Percentiles rank a stretch among this genome's conserved stretches.
These are phyloP conservation scores for Alitta virens DNA, from an alignment of 2,888 invertebrate species.

Conservation along the genomic window DNA sequence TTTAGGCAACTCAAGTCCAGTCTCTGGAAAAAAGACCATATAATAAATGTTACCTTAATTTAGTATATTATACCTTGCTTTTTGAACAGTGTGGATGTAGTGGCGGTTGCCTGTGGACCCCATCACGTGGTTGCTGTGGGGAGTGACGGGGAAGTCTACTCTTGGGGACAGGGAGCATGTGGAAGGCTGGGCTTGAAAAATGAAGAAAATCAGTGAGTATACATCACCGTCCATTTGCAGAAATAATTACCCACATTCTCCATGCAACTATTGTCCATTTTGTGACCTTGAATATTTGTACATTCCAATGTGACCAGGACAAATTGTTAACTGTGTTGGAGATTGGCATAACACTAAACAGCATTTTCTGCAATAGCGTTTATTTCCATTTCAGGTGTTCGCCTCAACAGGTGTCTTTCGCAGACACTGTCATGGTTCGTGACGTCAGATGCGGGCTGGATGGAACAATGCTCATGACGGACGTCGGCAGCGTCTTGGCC, in stretches of 20 bases:
- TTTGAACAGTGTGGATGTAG: constrained; percentile 63
- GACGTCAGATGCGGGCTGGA: constrained; percentile 66
- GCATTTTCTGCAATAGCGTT: no score
- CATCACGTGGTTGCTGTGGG: constrained; percentile 68
- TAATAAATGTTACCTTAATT: no score
- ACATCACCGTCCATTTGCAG: no score
- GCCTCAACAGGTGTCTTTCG: constrained; percentile 58
- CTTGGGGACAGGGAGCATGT: constrained; percentile 67
- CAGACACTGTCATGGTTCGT: constrained; percentile 60
- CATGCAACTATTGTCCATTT: no score
- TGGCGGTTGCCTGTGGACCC: constrained; percentile 64
- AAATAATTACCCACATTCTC: no score
- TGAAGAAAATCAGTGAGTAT: constrained; percentile 59
- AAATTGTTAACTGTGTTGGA: no score
- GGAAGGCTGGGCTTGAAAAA: constrained; percentile 66
- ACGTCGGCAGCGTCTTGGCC: constrained; percentile 64
- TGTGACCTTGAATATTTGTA: no score
- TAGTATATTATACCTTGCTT: no score
- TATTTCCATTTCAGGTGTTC: constrained; percentile 51
- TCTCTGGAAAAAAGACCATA: no score
- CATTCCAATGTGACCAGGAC: no score
- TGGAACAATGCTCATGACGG: constrained; percentile 65
- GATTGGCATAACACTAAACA: no score
- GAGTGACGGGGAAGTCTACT: constrained; percentile 65
- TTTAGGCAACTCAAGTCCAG: no score